Percentiles rank a stretch among this genome's conserved stretches.
Evolutionary conservation across 2,888 invertebrate genomes (phyloP).

Genomic region (Tiphia femorata): DNA sequence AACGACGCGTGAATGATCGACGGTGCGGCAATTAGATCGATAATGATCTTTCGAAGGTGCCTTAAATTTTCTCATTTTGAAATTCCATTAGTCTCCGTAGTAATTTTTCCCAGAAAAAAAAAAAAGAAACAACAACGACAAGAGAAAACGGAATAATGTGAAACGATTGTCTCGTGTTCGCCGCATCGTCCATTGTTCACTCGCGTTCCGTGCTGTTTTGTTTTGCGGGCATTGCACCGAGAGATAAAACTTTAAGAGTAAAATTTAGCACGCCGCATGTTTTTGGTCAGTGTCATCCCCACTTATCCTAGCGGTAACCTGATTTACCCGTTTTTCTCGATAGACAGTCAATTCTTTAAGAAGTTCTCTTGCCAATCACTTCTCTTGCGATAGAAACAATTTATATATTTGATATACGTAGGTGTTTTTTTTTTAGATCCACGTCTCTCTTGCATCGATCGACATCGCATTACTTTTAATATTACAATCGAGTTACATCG

Average conservation of each 20-base stretch:
- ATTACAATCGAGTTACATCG: no score
- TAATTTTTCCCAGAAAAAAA: no score
- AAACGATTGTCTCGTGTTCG: not conserved
- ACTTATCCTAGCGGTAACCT: slow-evolving; percentile 35
- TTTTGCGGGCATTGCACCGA: slow-evolving; percentile 42
- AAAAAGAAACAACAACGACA: not conserved
- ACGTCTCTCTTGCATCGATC: no score
- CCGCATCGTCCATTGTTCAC: slow-evolving; percentile 31
- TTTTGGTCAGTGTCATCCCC: slow-evolving; percentile 58
- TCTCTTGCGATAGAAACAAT: no score
- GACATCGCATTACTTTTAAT: no score
- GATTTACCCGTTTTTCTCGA: slow-evolving; percentile 40
- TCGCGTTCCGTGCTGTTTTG: slow-evolving; percentile 26
- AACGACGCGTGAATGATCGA: slow-evolving; percentile 36
- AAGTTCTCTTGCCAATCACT: no score
- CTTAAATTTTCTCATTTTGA: no score
- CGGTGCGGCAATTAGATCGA: no score
- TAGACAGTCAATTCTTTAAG: slow-evolving; percentile 48
- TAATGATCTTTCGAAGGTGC: no score
- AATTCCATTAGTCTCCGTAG: no score
- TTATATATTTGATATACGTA: no score
- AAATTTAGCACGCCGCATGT: slow-evolving; percentile 62
- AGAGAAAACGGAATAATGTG: not conserved
- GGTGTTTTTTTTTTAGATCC: no score
- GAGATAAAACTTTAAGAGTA: slow-evolving; percentile 42